Conservation (phyloP, 2,797 vertebrate species). For the Parauchenoglanis punctatus region DNA sequence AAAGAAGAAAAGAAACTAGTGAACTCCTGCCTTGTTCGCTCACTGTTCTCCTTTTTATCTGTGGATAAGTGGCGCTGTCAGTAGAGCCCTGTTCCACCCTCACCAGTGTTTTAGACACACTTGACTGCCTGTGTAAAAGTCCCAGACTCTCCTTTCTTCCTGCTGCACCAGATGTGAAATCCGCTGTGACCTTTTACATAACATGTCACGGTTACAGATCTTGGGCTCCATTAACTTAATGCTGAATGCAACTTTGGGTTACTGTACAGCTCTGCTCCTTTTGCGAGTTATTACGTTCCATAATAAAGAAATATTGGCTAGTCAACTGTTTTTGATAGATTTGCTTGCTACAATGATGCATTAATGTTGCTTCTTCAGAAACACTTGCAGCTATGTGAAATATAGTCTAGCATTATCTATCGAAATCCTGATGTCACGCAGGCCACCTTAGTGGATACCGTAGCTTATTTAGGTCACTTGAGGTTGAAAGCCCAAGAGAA, state of each 20-base stretch:
- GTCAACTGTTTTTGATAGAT: neutral
- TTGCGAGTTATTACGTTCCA: neutral
- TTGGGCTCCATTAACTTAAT: constrained; percentile 1
- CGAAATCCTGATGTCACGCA: neutral
- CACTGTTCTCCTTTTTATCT: constrained; percentile 42
- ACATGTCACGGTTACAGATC: neutral
- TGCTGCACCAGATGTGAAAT: constrained; percentile 25
- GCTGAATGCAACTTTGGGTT: constrained; percentile 4
- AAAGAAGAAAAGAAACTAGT: neutral
- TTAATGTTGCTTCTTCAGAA: neutral
- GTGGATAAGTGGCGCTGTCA: constrained; percentile 46
- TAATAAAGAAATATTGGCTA: neutral
- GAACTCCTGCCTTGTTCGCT: constrained; percentile 37
- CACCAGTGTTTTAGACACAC: constrained; percentile 35
- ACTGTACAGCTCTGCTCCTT: neutral
- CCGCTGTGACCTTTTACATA: constrained; percentile 9
- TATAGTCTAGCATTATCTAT: neutral
- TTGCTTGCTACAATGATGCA: constrained; percentile 6
- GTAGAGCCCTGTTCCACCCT: constrained; percentile 27
- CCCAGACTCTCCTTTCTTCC: neutral
- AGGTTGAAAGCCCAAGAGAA: constrained; percentile 46
- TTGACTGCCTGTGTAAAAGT: neutral
- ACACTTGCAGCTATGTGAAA: neutral
- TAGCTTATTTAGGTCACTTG: constrained; percentile 51
- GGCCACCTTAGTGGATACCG: neutral